Evolutionary conservation across 2,888 invertebrate genomes (phyloP).

Genomic region (Zaprionus lineosus): DNA sequence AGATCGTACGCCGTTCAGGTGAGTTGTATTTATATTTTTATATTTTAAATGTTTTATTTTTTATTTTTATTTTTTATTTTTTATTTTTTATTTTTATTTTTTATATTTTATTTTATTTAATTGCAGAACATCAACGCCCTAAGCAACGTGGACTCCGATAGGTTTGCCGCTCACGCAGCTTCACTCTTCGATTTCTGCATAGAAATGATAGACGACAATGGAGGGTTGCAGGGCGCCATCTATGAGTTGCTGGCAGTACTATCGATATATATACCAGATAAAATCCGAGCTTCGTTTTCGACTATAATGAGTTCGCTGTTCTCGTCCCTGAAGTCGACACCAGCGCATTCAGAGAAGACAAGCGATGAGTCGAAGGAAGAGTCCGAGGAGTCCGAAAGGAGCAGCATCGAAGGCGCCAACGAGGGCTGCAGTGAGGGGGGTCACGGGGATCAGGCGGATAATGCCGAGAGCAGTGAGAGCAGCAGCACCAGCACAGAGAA

Average conservation of each 20-base stretch:
- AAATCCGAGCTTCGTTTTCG: slow-evolving; percentile 2
- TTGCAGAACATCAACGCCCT: slow-evolving; percentile 8
- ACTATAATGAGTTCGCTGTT: slow-evolving; percentile 4
- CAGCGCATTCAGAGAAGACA: neutral
- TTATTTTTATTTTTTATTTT: neutral
- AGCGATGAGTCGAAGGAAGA: neutral
- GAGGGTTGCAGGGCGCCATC: slow-evolving; percentile 6
- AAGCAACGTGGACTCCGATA: neutral
- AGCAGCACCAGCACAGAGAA: neutral
- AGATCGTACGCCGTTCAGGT: slow-evolving; percentile 25
- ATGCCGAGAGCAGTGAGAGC: neutral
- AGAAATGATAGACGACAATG: neutral
- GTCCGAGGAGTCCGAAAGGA: too few species aligned
- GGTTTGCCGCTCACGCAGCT: slow-evolving; percentile 8
- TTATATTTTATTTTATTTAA: neutral
- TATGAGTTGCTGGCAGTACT: slow-evolving; percentile 21
- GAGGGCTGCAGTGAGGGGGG: too few species aligned
- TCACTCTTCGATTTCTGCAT: slow-evolving; percentile 8
- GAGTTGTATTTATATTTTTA: neutral
- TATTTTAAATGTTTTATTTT: neutral
- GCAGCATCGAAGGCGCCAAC: too few species aligned
- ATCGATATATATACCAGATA: slow-evolving; percentile 9
- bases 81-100: neutral
- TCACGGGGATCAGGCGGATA: slow-evolving; percentile 25
- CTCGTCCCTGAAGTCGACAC: neutral